Evolutionary conservation across 2,797 vertebrate genomes (phyloP).

Genomic region (Sitta carolinensis): DNA sequence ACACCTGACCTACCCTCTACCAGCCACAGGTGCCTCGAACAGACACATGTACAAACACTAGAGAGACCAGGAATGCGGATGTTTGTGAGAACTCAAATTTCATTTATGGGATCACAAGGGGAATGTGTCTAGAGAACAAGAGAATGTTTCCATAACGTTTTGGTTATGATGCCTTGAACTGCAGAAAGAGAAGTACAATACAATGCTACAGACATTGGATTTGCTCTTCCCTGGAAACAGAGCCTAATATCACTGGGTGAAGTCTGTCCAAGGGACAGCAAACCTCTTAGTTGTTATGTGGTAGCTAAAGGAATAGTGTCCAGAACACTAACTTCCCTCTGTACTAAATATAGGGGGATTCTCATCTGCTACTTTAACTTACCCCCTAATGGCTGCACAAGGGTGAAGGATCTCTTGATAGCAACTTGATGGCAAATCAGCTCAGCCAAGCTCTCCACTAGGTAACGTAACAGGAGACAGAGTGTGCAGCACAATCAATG

Average conservation of each 20-base stretch:
- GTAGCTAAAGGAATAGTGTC: background rate
- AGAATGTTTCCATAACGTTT: background rate
- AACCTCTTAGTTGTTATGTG: background rate
- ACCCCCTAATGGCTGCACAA: background rate
- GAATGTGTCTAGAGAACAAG: background rate
- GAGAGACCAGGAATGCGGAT: background rate
- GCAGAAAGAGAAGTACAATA: background rate
- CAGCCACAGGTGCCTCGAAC: background rate
- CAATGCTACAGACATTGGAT: background rate
- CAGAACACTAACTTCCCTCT: background rate
- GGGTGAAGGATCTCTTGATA: background rate
- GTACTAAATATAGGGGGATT: background rate
- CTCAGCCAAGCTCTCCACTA: background rate
- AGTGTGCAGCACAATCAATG: background rate
- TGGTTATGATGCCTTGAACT: background rate
- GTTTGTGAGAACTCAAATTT: background rate
- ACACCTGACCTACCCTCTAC: background rate
- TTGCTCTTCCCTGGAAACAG: background rate
- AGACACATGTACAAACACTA: background rate
- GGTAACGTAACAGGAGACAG: background rate
- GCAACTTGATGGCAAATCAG: background rate
- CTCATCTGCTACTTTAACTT: background rate
- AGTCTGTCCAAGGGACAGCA: background rate
- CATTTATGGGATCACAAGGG: background rate
- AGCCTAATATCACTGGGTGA: background rate